Conservation (phyloP, 1,140 invertebrate species). For the Atopsyche davidsoni region DNA sequence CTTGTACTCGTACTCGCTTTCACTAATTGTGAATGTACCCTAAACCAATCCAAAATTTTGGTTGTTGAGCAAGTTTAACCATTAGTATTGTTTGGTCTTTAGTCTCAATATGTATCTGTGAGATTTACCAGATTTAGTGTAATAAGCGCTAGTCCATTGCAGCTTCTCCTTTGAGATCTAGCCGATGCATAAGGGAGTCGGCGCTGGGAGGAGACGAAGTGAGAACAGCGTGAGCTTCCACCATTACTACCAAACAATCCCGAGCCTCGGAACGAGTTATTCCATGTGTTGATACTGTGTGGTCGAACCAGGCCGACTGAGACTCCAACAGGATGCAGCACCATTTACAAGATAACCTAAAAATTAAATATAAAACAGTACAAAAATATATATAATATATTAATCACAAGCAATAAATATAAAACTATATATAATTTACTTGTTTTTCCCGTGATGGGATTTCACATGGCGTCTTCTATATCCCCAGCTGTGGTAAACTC, state of each 20-base stretch:
- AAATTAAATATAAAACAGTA: slow-evolving; percentile 29
- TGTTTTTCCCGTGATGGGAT: slow-evolving; percentile 51
- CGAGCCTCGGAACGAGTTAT: slow-evolving; percentile 52
- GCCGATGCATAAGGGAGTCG: slow-evolving; percentile 39
- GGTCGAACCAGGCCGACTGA: slow-evolving; percentile 54
- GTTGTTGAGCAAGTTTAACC: too few relatives aligned
- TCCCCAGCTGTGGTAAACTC: slow-evolving; percentile 60
- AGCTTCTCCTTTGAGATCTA: slow-evolving; percentile 32
- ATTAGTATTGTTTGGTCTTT: too few relatives aligned
- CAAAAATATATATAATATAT: not conserved
- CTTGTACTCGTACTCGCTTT: too few relatives aligned
- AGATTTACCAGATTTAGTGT: too few relatives aligned
- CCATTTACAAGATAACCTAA: slow-evolving; percentile 54
- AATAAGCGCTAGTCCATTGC: too few relatives aligned
- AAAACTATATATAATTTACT: slow-evolving; percentile 30
- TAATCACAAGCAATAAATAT: not conserved
- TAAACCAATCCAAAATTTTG: too few relatives aligned
- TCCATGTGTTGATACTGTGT: slow-evolving; percentile 52
- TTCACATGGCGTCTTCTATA: slow-evolving; percentile 59
- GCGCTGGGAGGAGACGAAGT: slow-evolving; percentile 47
- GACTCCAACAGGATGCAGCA: slow-evolving; percentile 49
- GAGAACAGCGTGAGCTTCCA: slow-evolving; percentile 57
- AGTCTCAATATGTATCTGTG: too few relatives aligned
- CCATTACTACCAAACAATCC: slow-evolving; percentile 55
- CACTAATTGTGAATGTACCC: too few relatives aligned